Evolutionary conservation across 2,888 invertebrate genomes (phyloP), one percentile per base, ranked within the genome.

Genomic region (Lepidonotus clava): DNA sequence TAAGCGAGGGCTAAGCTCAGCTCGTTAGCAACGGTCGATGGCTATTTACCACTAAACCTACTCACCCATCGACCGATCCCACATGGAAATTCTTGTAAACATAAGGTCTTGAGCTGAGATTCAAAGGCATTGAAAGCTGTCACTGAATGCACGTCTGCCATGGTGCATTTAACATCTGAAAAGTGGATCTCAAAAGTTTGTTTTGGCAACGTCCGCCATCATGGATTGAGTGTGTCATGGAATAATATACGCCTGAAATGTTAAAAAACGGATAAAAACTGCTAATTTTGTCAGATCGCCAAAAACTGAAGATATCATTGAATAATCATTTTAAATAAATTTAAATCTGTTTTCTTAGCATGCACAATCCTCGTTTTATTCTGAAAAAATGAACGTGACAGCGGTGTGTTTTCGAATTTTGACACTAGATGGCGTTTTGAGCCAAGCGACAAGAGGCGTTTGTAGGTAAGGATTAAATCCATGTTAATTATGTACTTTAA

Each of bases 51-150:
- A 8, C 8, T 24, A 14, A 8, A 66, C n/a, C 8, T 14, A 46
- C 87, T 56, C 84, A 93, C 93, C 93, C 93, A 93, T 67, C 89
- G 88, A 53, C 93, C 93, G 83, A 88, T 83, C 61, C 93, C 93
- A 89, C 93, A 93, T 4, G 93, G 93, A 90, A 93, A 93, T 89
- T 93, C 93, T 8, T 91, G 90, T 38, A 93, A 87, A 84, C 93
- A 92, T 36, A 93, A 89, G 11, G 92, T 92, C 87, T 91, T 92
- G 28, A 93, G 87, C 85, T 92, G 92, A 21, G 84, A 90, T 89
- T 93, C 90, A 90, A 93, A 92, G 2, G 93, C 93, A 46, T 88
- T 85, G 88, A 90, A 93, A 18, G 92, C 93, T 41, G 90, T 88
- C 38, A 83, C 83, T 51, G 88, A 86, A 14, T 87, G 89, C 36